Base-by-base conservation (phyloP, 2,888 invertebrate species). In the Scelioninae gen. 2 region DNA sequence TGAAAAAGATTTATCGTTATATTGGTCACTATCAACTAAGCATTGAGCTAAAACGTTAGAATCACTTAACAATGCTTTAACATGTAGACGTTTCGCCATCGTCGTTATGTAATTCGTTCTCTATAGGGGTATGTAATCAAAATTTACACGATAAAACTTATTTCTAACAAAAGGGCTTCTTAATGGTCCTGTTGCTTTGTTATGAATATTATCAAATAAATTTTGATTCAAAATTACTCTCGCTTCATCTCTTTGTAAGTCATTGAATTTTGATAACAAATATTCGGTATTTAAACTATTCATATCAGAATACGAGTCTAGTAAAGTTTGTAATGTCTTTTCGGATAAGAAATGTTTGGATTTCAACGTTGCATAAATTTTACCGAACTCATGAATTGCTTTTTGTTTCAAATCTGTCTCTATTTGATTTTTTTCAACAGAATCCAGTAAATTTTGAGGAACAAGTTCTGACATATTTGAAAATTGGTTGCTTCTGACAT, bases 351-450 rank as follows among this genome's bases (percentile, higher is more conserved):
- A 63, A 41, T 63, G 61, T 63, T 39, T 37, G 0, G 61, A 41
- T 41, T 63, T 63, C n/a, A 63, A 50, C 9, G 13, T 63, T n/a
- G 61, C 61, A 63, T 63, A 63, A 10, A 63, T 19, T 50, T 63
- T 50, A 2, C 50, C 28, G 41, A 63, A 48, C 39, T 48, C 10
- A 39, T 28, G 19, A 28, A 61, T 7, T 48, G 48, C 39, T 61
- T 48, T 33, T 39, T 48, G 25, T 28, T 48, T n/a, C n/a, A n/a
- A n/a, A n/a, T n/a, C n/a, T n/a, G n/a, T n/a, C n/a, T n/a, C n/a
- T n/a, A n/a, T n/a, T n/a, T n/a, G n/a, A n/a, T n/a, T n/a, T n/a
- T n/a, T n/a, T n/a, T n/a, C n/a, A n/a, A n/a, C n/a, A n/a, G n/a
- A n/a, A n/a, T n/a, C n/a, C n/a, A n/a, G n/a, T n/a, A 33, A n/a